These are phyloP conservation scores for Caenorhabditis macrosperma DNA, from an alignment of 2,888 invertebrate genomes.

Conservation along the genomic window DNA sequence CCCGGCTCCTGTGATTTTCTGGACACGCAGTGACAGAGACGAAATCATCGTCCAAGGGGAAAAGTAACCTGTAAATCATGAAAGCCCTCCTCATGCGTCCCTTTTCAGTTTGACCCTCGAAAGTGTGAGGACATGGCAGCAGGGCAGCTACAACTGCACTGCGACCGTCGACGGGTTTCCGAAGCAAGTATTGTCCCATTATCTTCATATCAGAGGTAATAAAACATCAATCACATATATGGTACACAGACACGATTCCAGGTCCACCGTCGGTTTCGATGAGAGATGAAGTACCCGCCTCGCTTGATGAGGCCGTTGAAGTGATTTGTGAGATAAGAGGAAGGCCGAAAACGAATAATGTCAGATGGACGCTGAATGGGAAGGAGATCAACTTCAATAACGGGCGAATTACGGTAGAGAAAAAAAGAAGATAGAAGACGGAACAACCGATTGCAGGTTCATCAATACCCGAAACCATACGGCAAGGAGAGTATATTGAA, in stretches of 20 bases:
- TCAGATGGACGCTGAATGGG: slow-evolving; percentile 73
- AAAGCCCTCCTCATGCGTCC: background rate
- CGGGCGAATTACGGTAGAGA: slow-evolving; percentile 68
- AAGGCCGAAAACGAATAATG: slow-evolving; percentile 72
- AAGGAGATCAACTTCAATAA: slow-evolving; percentile 70
- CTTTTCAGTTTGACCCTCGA: slow-evolving; percentile 71
- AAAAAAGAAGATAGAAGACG: background rate
- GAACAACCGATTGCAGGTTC: slow-evolving; percentile 55
- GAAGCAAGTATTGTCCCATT: slow-evolving; percentile 67
- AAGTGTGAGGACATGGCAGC: slow-evolving; percentile 73
- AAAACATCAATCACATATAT: background rate
- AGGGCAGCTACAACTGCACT: slow-evolving; percentile 77
- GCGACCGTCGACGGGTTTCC: slow-evolving; percentile 75
- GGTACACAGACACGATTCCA: slow-evolving; percentile 18
- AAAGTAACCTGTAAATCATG: slow-evolving; percentile 54
- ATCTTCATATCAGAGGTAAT: slow-evolving; percentile 74
- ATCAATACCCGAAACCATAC: slow-evolving; percentile 71
- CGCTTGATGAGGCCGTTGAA: slow-evolving; percentile 64
- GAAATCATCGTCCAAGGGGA: slow-evolving; percentile 71
- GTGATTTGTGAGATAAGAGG: slow-evolving; percentile 71
- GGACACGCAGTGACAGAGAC: slow-evolving; percentile 72
- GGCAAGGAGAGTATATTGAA: slow-evolving; percentile 76
- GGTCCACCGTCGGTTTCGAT: slow-evolving; percentile 69
- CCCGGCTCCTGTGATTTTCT: slow-evolving; percentile 72
- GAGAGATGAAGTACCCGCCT: slow-evolving; percentile 48